phyloP scores from a whole-genome alignment of 2,888 invertebrate species.

The Metallyticus violacea region DNA sequence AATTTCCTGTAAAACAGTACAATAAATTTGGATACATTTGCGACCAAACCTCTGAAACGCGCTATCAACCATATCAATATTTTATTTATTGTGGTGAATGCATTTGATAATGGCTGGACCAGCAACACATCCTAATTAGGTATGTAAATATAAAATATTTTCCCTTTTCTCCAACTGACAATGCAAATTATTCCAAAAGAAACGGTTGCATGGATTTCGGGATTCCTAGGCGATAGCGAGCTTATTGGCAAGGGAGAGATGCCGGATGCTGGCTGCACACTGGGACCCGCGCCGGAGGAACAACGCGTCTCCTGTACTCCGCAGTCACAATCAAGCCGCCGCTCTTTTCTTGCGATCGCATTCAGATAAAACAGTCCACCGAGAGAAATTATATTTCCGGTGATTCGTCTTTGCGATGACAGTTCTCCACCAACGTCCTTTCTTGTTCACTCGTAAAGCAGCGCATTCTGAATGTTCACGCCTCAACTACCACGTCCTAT shows the following conservation, averaged over 20 bases:
- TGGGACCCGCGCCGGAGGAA: background rate
- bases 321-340: conserved; percentile 14
- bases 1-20: no score
- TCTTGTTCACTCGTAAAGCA: background rate
- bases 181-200: no score
- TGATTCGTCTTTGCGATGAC: conserved; percentile 8
- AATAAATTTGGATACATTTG: no score
- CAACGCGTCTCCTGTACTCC: background rate
- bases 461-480: background rate
- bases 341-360: background rate
- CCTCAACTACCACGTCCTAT: background rate
- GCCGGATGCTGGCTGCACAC: background rate
- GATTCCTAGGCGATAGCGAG: background rate
- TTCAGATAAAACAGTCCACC: conserved; percentile 19
- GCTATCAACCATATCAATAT: no score
- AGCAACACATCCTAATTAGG: no score
- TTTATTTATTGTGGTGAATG: no score
- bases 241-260: background rate
- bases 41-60: no score
- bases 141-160: no score
- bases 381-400: conserved; percentile 30
- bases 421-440: background rate
- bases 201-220: no score
- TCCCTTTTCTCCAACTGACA: no score
- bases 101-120: no score